These are phyloP conservation scores for Sycobia sp. DNA, from an alignment of 1,140 invertebrate species.

Conservation along the genomic window DNA sequence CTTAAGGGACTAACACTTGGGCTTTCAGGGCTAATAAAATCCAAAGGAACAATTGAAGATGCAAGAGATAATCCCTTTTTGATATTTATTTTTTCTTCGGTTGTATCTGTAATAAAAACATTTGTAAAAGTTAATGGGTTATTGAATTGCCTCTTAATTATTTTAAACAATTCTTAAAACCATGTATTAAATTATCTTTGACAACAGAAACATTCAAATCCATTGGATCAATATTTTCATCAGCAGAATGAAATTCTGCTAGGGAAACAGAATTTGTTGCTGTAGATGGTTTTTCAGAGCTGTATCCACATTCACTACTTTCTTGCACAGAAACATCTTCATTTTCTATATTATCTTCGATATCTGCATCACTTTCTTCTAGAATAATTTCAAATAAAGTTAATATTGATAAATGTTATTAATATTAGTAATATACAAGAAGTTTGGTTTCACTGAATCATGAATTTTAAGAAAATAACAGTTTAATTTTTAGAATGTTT, in stretches of 20 bases:
- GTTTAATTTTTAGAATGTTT: too few relatives aligned
- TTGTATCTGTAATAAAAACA: conserved; percentile 40
- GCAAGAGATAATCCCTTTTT: conserved; percentile 33
- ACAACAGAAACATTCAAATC: conserved; percentile 31
- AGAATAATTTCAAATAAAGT: conserved; percentile 3
- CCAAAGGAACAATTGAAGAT: conserved; percentile 40
- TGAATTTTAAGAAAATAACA: too few relatives aligned
- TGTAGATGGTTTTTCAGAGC: conserved; percentile 69
- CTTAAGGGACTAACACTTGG: conserved; percentile 43
- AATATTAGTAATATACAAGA: too few relatives aligned
- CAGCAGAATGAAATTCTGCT: conserved; percentile 18
- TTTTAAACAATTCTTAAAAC: too few relatives aligned
- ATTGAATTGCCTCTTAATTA: too few relatives aligned
- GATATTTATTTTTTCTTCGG: conserved; percentile 39
- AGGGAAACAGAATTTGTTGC: conserved; percentile 62
- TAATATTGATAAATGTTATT: too few relatives aligned
- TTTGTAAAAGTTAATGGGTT: conserved; percentile 46
- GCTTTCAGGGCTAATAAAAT: conserved; percentile 45
- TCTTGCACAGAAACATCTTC: conserved; percentile 51
- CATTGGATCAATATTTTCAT: conserved; percentile 22
- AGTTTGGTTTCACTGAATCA: too few relatives aligned
- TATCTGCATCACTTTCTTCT: conserved; percentile 73
- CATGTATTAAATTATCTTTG: too few relatives aligned
- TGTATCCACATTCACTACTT: conserved; percentile 72
- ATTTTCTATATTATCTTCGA: conserved; percentile 77